Base-by-base conservation (phyloP, 2,797 vertebrate species). In the Crocidura indochinensis region DNA sequence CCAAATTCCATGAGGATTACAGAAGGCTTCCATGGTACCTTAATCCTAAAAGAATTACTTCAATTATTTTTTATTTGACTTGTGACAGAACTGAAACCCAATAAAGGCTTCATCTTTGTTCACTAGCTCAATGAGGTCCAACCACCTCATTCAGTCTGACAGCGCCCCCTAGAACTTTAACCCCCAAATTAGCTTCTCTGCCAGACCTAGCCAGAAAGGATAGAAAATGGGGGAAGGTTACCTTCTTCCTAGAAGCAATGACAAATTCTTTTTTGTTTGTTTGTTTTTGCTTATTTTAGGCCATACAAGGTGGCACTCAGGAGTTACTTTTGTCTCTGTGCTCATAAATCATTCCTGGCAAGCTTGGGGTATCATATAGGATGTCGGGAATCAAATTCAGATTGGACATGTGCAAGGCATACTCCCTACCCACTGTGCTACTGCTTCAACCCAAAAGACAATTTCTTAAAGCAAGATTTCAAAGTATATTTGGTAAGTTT, bases 391-490 rank as follows among this genome's bases (percentile, higher is more conserved):
- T 38, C 38, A 38, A 38, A 38, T 5, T 38, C 38, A 38, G 38
- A 38, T 38, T 38, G 38, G 38, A 38, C 38, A 38, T 38, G 38
- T 38, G 38, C 38, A 38, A 38, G 38, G 38, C 38, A 38, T 38
- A 38, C 38, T 38, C 38, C 38, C 38, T 38, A 38, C 38, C 38
- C 38, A 38, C 38, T 38, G 38, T 38, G 38, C 38, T 38, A 38
- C 38, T 38, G 38, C 38, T 38, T 38, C 38, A 38, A 38, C 38
- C 38, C 38, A 2, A 38, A 77, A 89, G 31, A 49, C 38, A 75
- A 24, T 77, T 68, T 6, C 17, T 75, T 74, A 93, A 76, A 94
- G 53, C 60, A 79, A 38, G 0, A 1, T 38, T 94, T 84, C 75
- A 74, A 90, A 69, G 8, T 51, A 47, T 49, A 6, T 49, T 91